Percentiles rank a stretch among this genome's conserved stretches.
These are phyloP conservation scores for Peromyscus californicus DNA, from an alignment of 2,113 vertebrate genomes.

Conservation along the genomic window DNA sequence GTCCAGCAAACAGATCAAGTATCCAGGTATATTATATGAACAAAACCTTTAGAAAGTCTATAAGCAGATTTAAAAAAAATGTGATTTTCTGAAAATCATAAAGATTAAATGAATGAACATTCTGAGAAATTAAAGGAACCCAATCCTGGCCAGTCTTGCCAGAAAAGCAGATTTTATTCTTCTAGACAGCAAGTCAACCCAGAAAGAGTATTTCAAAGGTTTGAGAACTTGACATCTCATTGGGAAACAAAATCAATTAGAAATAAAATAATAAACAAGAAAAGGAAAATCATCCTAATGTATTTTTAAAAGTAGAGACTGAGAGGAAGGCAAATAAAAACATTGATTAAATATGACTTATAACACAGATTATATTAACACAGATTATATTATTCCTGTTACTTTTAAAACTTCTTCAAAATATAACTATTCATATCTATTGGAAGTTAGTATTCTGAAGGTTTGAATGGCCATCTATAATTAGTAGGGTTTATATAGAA, in stretches of 20 bases:
- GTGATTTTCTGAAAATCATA: background rate
- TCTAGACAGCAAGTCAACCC: accelerated
- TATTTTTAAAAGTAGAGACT: conserved; percentile 45
- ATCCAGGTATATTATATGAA: background rate
- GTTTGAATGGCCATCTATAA: background rate
- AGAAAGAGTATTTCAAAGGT: background rate
- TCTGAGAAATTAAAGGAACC: background rate
- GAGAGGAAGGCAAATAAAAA: conserved; percentile 12
- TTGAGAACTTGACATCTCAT: background rate
- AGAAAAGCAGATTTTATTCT: background rate
- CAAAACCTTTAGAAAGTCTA: background rate
- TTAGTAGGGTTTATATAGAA: background rate
- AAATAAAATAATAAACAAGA: background rate
- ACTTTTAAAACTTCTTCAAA: conserved; percentile 51
- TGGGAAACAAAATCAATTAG: conserved; percentile 31
- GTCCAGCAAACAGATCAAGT: background rate
- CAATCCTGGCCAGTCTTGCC: accelerated
- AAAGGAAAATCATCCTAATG: background rate
- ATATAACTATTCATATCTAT: background rate
- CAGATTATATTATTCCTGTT: background rate
- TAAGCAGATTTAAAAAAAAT: background rate
- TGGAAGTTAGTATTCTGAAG: conserved; percentile 50
- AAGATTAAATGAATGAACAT: background rate
- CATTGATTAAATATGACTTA: conserved; percentile 24
- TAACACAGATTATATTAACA: conserved; percentile 5